These are phyloP conservation scores for Anarhynchus alexandrinus DNA, from an alignment of 2,113 vertebrate genomes.

Conservation along the genomic window DNA sequence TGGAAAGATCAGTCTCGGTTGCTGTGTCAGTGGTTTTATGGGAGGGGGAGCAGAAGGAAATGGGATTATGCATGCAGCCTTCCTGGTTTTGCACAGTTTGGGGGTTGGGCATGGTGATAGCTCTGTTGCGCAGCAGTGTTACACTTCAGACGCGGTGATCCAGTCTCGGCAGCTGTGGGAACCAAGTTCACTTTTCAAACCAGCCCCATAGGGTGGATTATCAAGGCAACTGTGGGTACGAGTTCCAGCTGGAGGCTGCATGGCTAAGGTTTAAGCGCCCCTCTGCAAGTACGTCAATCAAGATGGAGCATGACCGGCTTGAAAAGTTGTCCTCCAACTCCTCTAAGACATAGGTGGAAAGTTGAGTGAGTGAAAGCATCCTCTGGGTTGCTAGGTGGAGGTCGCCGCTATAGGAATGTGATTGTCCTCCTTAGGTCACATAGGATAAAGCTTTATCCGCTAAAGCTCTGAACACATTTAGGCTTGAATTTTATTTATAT, in stretches of 20 bases:
- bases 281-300: not conserved
- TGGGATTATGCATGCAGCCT: not conserved
- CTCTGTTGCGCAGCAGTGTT: not conserved
- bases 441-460: not conserved
- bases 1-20: not conserved
- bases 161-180: not conserved
- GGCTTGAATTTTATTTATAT: not conserved
- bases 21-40: not conserved
- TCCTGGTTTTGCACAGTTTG: not conserved
- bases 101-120: not conserved
- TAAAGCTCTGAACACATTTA: not conserved
- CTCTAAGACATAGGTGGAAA: not conserved
- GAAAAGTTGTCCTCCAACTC: not conserved
- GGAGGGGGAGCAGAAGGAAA: not conserved
- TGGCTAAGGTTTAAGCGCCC: not conserved
- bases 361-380: not conserved
- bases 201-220: not conserved
- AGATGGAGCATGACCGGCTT: not conserved
- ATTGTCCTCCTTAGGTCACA: not conserved
- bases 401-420: not conserved
- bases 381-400: not conserved
- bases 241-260: not conserved
- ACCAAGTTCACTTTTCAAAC: not conserved
- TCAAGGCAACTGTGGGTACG: not conserved
- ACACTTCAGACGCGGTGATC: fast-evolving